Evolutionary conservation across 2,888 invertebrate genomes (phyloP).

Genomic region (Drosophila anomelani): DNA sequence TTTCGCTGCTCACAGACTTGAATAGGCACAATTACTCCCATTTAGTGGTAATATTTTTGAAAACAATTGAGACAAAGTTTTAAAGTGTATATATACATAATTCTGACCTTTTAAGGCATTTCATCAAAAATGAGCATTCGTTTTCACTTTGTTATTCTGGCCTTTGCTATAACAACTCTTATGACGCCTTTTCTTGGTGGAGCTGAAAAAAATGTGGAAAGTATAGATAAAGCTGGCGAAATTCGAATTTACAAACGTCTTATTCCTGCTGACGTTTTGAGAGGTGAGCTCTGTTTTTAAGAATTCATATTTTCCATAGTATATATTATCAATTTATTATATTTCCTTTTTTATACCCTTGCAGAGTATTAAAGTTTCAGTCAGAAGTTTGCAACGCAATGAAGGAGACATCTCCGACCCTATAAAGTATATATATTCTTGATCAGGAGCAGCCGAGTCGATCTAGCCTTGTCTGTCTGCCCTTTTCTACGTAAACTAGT

Average conservation of each 20-base stretch:
- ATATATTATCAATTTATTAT: neutral
- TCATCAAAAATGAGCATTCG: conserved; percentile 16
- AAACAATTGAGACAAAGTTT: neutral
- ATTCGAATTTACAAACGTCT: conserved; percentile 92
- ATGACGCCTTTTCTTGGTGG: conserved; percentile 16
- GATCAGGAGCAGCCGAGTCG: too few relatives aligned
- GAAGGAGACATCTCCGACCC: too few relatives aligned
- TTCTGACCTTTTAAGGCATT: neutral
- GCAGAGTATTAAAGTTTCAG: too few relatives aligned
- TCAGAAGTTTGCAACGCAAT: too few relatives aligned
- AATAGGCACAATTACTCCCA: neutral
- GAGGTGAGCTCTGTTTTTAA: conserved; percentile 87
- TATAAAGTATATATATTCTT: too few relatives aligned
- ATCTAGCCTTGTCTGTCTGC: too few relatives aligned
- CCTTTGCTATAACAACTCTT: conserved; percentile 25
- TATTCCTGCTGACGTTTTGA: conserved; percentile 94
- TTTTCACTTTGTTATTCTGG: conserved; percentile 26
- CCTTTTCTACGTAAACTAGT: too few relatives aligned
- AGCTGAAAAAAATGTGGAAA: conserved; percentile 28
- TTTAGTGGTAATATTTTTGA: neutral
- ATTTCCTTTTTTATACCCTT: neutral
- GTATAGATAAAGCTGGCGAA: conserved; percentile 81
- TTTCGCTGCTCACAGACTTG: conserved; percentile 74
- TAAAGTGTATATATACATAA: neutral
- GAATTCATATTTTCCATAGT: neutral